These are phyloP conservation scores for Lochmaea crataegi DNA, from an alignment of 2,888 invertebrate species.

Conservation along the genomic window DNA sequence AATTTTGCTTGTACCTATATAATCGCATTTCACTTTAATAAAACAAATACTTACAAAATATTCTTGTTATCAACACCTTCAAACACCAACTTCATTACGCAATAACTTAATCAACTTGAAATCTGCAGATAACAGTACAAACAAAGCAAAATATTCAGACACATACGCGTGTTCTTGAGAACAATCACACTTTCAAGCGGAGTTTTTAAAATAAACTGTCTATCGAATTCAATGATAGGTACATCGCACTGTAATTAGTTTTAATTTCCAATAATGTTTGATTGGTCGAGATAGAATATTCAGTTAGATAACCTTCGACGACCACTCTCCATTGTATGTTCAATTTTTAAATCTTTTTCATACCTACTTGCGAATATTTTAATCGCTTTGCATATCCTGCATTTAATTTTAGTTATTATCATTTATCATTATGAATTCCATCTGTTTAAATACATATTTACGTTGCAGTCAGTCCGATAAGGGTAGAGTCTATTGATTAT, in stretches of 20 bases:
- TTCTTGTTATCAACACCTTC: background rate
- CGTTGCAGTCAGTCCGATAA: too few relatives aligned
- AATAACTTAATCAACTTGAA: background rate
- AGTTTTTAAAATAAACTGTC: background rate
- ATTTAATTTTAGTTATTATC: too few relatives aligned
- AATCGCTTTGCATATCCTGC: too few relatives aligned
- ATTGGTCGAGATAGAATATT: background rate
- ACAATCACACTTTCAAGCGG: background rate
- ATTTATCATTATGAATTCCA: too few relatives aligned
- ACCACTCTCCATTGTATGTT: background rate
- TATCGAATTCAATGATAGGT: background rate
- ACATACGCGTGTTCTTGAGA: background rate
- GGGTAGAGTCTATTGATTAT: too few relatives aligned
- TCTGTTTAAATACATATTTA: too few relatives aligned
- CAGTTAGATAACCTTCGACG: background rate
- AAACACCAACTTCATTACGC: background rate
- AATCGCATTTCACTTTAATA: too few relatives aligned
- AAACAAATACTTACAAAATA: conserved; percentile 4
- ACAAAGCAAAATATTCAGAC: background rate
- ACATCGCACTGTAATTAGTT: background rate
- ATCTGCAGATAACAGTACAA: background rate
- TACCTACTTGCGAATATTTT: background rate
- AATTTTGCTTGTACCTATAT: too few relatives aligned
- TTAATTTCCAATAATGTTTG: background rate
- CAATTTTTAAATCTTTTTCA: background rate